These are phyloP conservation scores for Pleuronectes platessa DNA, from an alignment of 2,113 vertebrate species.

Conservation along the genomic window DNA sequence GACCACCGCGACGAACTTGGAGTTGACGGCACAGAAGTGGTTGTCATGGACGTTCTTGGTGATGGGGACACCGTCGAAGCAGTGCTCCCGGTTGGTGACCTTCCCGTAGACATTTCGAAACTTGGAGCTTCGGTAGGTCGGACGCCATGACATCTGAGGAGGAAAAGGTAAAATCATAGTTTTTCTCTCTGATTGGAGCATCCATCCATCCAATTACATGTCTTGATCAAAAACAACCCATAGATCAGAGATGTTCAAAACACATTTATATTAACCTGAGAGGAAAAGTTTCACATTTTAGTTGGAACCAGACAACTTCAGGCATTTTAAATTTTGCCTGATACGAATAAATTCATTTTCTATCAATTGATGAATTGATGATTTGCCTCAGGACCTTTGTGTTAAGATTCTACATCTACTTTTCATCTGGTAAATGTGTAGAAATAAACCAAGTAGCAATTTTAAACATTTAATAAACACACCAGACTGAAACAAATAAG, in stretches of 20 bases:
- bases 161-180: background rate
- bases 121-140: constrained; percentile 99
- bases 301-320: background rate
- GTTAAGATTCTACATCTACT: too few species aligned
- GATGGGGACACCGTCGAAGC: constrained; percentile 96
- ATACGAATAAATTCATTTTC: too few species aligned
- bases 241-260: background rate
- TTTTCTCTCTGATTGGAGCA: too few species aligned
- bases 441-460: too few species aligned
- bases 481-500: too few species aligned
- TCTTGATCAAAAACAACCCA: too few species aligned
- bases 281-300: background rate
- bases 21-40: constrained; percentile 97
- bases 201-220: background rate
- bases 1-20: constrained; percentile 93
- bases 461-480: too few species aligned
- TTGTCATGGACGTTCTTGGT: constrained; percentile 99
- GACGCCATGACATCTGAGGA: constrained; percentile 98
- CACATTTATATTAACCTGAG: background rate
- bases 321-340: background rate
- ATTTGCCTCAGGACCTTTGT: too few species aligned
- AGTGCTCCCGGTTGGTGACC: constrained; percentile 93
- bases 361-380: too few species aligned
- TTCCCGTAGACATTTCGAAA: constrained; percentile 99
- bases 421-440: too few species aligned